Base-by-base conservation (phyloP, 2,113 vertebrate species). In the Spermophilus dauricus region DNA sequence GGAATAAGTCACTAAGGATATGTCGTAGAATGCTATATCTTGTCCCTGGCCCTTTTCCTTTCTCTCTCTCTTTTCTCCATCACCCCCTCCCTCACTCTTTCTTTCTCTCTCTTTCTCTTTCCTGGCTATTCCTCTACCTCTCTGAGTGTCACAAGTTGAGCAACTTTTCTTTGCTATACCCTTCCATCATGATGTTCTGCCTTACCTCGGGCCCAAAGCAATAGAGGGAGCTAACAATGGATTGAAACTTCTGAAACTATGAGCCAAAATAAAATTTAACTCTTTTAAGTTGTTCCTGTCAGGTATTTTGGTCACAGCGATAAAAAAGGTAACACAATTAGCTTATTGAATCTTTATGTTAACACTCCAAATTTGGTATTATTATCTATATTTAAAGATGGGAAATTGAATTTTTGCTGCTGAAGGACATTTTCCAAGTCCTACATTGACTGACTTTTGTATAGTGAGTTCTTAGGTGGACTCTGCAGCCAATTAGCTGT, bases 301-400 rank as follows among this genome's bases (percentile, higher is more conserved):
- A 70, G 34, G 14, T 70, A 70, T 70, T 70, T 70, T 70, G 32
- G 14, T 18, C 34, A 70, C 67, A 70, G 32, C 2, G 16, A 70
- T 8, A 18, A 70, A 70, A 70, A n/a, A 18, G 56, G 16, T 34
- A 70, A 70, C 32, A 70, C 34, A 70, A 70, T 18, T 70, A 91
- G 32, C 32, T 58, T 86, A 86, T 65, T 9, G 1, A 93, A 95
- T 83, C 37, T 93, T 72, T 73, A 70, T 28, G 39, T 32, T 86
- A 83, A 92, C 20, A 75, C 9, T 91, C 70, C 45, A 89, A 96
- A 93, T 77, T 86, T 92, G 53, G 26, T 86, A 78, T 63, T 88
- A 70, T 87, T 89, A 81, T 87, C 39, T 69, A 5, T 87, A 87
- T 58, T 63, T 91, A 88, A 76, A 88, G 13, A 77, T 63, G 5